Conservation (phyloP, 2,888 invertebrate species). For the Lycia hirtaria region DNA sequence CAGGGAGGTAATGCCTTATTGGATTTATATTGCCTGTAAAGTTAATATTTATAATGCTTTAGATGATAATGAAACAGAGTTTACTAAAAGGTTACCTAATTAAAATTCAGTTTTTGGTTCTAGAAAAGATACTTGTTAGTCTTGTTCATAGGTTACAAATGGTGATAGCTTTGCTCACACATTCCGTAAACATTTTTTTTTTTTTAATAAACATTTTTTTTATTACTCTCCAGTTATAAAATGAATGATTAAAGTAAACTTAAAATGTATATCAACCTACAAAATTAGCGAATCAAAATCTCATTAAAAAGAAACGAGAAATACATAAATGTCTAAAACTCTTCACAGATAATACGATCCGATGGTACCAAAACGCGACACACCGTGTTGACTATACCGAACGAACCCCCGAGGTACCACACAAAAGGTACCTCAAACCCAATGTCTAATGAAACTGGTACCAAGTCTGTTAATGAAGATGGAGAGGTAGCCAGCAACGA, state of each 20-base stretch:
- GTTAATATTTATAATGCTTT: background rate
- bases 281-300: background rate
- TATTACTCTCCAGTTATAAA: background rate
- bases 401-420: constrained; percentile 65
- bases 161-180: background rate
- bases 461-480: constrained; percentile 72
- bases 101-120: too few relatives aligned
- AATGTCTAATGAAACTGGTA: constrained; percentile 79
- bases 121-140: too few relatives aligned
- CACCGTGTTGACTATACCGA: constrained; percentile 57
- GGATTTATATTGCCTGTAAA: background rate
- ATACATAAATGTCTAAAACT: constrained; percentile 21
- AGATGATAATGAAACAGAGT: too few relatives aligned
- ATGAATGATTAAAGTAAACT: background rate
- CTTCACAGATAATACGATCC: constrained; percentile 74
- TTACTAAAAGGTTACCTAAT: too few relatives aligned
- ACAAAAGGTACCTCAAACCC: constrained; percentile 71
- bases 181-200: background rate
- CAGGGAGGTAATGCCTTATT: constrained; percentile 26
- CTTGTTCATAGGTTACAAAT: background rate
- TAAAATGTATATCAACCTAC: background rate
- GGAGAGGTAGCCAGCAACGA: constrained; percentile 60
- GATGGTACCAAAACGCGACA: constrained; percentile 70
- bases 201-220: too few relatives aligned
- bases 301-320: background rate